A percentile compares a stretch with the other conserved stretches of the same genome.
These are phyloP conservation scores for Virgularia gustaviana DNA, from an alignment of 92 coral and sea anemone species.

Conservation along the genomic window DNA sequence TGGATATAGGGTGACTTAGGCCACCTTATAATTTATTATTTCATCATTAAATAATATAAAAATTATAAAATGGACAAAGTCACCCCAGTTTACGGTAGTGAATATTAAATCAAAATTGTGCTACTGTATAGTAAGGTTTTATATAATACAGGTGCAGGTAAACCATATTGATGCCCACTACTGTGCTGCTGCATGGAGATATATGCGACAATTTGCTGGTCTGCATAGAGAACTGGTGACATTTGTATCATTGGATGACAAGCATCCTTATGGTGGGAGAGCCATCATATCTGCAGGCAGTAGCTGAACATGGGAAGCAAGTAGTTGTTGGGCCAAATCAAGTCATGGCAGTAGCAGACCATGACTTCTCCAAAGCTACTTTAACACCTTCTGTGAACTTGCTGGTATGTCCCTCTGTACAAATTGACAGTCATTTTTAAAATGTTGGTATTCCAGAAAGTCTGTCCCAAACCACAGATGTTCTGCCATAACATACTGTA, in stretches of 20 bases:
- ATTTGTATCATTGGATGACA: constrained; percentile 33
- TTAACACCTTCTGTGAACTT: constrained; percentile 14
- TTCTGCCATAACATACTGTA: background rate
- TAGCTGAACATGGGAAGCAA: constrained; percentile 32
- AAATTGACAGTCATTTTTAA: background rate
- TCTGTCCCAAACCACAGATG: background rate
- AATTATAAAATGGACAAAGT: background rate
- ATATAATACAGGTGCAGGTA: background rate
- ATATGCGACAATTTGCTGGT: constrained; percentile 29
- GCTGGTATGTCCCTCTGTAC: background rate
- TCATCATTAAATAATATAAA: background rate
- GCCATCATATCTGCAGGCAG: constrained; percentile 22
- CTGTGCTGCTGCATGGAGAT: constrained; percentile 29
- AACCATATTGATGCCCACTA: constrained; percentile 18
- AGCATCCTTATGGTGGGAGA: constrained; percentile 27
- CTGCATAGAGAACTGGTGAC: constrained; percentile 11
- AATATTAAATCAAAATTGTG: too few relatives aligned
- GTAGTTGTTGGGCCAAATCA: constrained; percentile 32
- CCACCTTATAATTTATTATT: background rate
- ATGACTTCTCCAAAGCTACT: constrained; percentile 1
- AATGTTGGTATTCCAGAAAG: background rate
- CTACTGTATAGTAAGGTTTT: background rate
- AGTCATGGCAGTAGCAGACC: constrained; percentile 26
- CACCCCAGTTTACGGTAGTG: background rate
- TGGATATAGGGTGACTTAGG: too few relatives aligned